Evolutionary conservation across 2,113 vertebrate species (phyloP).

Genomic region (Cyprinodon brontotheroides): DNA sequence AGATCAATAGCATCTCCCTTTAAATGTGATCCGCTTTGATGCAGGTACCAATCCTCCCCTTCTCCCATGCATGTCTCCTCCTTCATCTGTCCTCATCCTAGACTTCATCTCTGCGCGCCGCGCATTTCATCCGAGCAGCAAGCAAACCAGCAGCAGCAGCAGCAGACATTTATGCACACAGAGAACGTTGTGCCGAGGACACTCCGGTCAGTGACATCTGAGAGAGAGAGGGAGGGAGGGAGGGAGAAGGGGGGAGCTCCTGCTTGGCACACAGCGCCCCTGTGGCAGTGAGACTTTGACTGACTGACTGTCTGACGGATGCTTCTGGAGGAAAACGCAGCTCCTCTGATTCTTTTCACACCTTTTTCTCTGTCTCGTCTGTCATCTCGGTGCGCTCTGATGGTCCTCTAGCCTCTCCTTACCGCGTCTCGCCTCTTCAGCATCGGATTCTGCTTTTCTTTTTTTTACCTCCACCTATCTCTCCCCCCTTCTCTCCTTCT

Average conservation of each 20-base stretch:
- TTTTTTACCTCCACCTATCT: slow-evolving; percentile 7
- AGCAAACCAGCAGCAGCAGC: slow-evolving; percentile 2
- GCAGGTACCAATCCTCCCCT: slow-evolving; percentile 12
- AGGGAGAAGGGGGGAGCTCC: slow-evolving; percentile 42
- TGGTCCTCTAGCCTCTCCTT: slow-evolving; percentile 50
- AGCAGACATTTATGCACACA: slow-evolving; percentile 43
- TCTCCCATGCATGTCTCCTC: background rate
- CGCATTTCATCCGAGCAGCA: slow-evolving; percentile 17
- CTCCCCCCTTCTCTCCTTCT: slow-evolving; percentile 21
- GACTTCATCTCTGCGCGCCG: background rate
- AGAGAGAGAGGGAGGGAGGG: slow-evolving; percentile 42
- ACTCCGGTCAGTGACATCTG: slow-evolving; percentile 36
- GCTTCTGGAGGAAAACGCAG: slow-evolving; percentile 52
- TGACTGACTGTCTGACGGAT: slow-evolving; percentile 60
- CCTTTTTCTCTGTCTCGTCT: slow-evolving; percentile 21
- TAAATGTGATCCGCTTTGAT: slow-evolving; percentile 33
- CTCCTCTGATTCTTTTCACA: slow-evolving; percentile 5
- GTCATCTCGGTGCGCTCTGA: slow-evolving; percentile 29
- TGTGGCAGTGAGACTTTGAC: slow-evolving; percentile 69
- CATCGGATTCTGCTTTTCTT: slow-evolving; percentile 42
- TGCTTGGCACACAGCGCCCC: slow-evolving; percentile 66
- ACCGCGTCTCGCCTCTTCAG: slow-evolving; percentile 33
- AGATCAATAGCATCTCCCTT: slow-evolving; percentile 34
- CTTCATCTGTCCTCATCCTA: background rate
- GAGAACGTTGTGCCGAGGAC: slow-evolving; percentile 40